Base-by-base conservation (phyloP, 53 echinoderm and acorn worm genomes). In the Paracentrotus lividus region DNA sequence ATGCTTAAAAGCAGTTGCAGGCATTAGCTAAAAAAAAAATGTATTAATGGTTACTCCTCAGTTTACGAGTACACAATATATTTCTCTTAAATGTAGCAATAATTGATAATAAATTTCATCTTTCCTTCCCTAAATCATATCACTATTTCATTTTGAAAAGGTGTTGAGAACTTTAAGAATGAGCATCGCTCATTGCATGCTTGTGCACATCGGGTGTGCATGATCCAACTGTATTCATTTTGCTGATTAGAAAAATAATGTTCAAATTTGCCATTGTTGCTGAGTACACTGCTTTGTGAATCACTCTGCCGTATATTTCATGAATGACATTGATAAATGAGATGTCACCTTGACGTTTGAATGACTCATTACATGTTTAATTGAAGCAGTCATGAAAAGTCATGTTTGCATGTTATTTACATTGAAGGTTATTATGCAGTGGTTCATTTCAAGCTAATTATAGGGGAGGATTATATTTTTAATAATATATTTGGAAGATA, bases 271-370 rank as follows among this genome's bases (percentile, higher is more conserved):
- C 72, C 36, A 27, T 29, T 10, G 31, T 38, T 72, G 10, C 20
- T 61, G 8, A n/a, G n/a, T 38, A 40, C 27, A 26, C 72, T 40
- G 64, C 20, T 72, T 38, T 68, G 18, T 20, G 72, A 5, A 38
- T 38, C 64, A 29, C 64, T 64, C 27, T 27, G 64, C 64, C 31
- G 64, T 64, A 5, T 16, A 12, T 9, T n/a, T 38, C 72, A 40
- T 36, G 72, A 16, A 72, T 72, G 72, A 72, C 72, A 72, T 72
- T 72, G 72, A 40, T 40, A 72, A 40, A 72, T 38, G 36, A 36
- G 38, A 4, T 72, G 72, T 10, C 72, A 72, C 72, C 72, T 72
- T 72, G 72, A 72, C 40, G 32, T 72, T 6, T 72, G 72, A 72
- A 15, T 72, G 5, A 18, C 72, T 72, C 7, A 72, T 72, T 72